Base-by-base conservation (phyloP, 1,140 invertebrate species). In the Phthorimaea operculella region DNA sequence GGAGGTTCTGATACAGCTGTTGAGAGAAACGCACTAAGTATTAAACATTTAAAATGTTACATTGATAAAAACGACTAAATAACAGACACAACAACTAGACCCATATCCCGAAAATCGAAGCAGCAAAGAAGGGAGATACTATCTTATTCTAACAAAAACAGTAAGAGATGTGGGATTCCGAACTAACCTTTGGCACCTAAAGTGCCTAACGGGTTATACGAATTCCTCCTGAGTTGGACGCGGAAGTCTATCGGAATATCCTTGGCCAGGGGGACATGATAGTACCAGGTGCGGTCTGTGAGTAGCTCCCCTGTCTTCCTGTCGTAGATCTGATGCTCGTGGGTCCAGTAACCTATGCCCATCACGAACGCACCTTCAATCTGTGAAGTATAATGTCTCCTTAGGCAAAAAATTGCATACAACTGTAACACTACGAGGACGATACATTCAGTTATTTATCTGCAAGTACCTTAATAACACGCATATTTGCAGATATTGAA, bases 231-330 rank as follows among this genome's bases (percentile, higher is more conserved):
- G 44, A 95, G 86, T 21, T 89, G 88, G 15, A 95, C 86, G 34
- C 92, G 83, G 65, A 94, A 90, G 85, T 95, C 92, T 15, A 90
- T 83, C 11, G 93, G 93, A 62, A 95, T 94, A 68, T 95, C 93
- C 75, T 92, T 92, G 0, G 88, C 88, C 45, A 90, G 88, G 1
- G 92, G 92, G 10, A 91, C 88, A 71, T 94, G 92, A 76, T 94
- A 95, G 64, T 89, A 91, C 92, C 93, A 95, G 47, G 92, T 93
- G 66, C 90, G 87, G 63, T 90, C 87, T 11, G 91, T 93, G 0
- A 92, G 79, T 5, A 90, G 76, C 55, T 86, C 73, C 21, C 92
- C 93, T 42, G 89, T 90, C 42, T 87, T 65, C 7, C 85, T 74
- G 70, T 92, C 86, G 59, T 87, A 90, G 1, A 89, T 85, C 33